These are phyloP conservation scores for Spodoptera litura DNA, from an alignment of 1,140 invertebrate species.

Conservation along the genomic window DNA sequence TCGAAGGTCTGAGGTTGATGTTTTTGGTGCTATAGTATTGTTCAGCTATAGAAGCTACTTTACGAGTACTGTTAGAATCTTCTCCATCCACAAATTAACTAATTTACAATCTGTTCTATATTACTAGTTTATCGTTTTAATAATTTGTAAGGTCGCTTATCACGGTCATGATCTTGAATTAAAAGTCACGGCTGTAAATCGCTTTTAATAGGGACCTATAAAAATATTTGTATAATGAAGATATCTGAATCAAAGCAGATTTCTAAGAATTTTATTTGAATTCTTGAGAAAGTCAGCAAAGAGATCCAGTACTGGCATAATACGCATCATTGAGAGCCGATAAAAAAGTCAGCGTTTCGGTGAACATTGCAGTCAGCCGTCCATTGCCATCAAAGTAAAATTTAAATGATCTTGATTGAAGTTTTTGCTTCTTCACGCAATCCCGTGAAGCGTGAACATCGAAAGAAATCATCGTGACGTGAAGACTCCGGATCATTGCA, in stretches of 20 bases:
- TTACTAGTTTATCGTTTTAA: background rate
- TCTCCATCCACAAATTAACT: background rate
- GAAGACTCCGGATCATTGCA: constrained; percentile 20
- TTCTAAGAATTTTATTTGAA: too few species aligned
- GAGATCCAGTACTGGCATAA: background rate
- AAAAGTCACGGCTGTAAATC: constrained; percentile 19
- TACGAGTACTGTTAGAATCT: too few species aligned
- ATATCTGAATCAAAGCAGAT: too few species aligned
- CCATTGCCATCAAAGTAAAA: constrained; percentile 24
- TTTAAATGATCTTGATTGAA: constrained; percentile 39
- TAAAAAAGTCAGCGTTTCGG: background rate
- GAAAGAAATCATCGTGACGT: constrained; percentile 51
- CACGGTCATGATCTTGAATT: constrained; percentile 16
- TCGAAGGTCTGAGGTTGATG: constrained; percentile 18
- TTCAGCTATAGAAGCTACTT: background rate
- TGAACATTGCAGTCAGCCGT: background rate
- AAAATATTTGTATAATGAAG: background rate
- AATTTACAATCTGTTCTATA: constrained; percentile 1
- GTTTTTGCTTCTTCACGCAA: constrained; percentile 33
- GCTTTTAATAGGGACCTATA: background rate
- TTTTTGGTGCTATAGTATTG: background rate
- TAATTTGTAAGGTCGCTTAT: constrained; percentile 1
- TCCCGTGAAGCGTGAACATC: constrained; percentile 47
- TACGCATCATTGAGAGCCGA: background rate
- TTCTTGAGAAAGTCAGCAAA: too few species aligned